Base-by-base conservation (phyloP, 2,888 invertebrate genomes). In the Microplitis deprimator region DNA sequence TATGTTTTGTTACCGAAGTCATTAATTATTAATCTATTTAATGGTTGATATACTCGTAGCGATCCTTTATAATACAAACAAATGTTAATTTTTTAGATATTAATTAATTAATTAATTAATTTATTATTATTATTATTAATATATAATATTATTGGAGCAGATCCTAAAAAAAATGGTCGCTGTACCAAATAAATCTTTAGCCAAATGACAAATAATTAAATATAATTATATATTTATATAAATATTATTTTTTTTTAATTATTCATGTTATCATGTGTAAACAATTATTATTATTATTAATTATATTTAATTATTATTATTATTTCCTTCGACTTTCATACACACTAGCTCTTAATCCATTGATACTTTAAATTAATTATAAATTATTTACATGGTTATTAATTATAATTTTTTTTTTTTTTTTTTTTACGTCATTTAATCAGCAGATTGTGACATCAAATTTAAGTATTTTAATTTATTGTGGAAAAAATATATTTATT, bases 21-120 rank as follows among this genome's bases (percentile, higher is more conserved):
- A 74, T 38, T 60, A 70, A 59, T 16, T 62, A 72, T 72, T 62
- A 16, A 72, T 16, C 40, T 6, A 40, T 38, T 72, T 61, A 29
- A 72, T 72, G 59, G 39, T 62, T 72, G 13, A 62, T 62, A 64
- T 40, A 62, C 16, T 75, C 69, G 77, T 73, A 73, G 73, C 68
- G 68, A 68, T 73, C 64, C 68, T 68, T 76, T 72, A 76, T 77
- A 73, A 77, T 73, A 77, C 73, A 73, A 77, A 77, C 77, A 73
- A 73, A 77, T 69, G 76, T 77, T 64, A 73, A 73, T 64, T 20
- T 73, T 68, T 68, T 68, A 38, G 50, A 13, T 50, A 8, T 13
- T 50, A 50, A 50, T 50, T 50, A 50, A 50, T 50, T 13, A 50
- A 29, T 29, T 29, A 29, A 29, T 29, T 50, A n/a, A n/a, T n/a